phyloP scores from a whole-genome alignment of 1,140 invertebrate species.

The Drosophila funebris region DNA sequence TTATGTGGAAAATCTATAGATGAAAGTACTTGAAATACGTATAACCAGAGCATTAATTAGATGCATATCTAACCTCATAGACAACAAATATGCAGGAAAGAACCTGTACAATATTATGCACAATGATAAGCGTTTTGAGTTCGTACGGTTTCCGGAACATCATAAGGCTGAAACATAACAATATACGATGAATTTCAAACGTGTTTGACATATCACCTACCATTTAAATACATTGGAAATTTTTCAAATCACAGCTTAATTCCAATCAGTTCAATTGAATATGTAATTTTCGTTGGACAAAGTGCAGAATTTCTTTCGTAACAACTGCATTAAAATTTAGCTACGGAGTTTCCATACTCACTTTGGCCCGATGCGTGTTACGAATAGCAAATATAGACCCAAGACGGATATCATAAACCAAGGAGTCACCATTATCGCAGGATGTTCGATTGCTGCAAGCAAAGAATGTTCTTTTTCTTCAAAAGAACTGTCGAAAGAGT shows the following conservation, averaged over 20 bases:
- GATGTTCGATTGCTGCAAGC: conserved; percentile 35
- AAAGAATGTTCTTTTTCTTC: not conserved
- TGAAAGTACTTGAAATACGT: not conserved
- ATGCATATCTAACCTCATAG: conserved; percentile 41
- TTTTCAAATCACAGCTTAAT: not conserved
- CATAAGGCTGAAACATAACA: conserved; percentile 64
- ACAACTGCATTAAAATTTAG: not conserved
- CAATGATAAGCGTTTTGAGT: conserved; percentile 64
- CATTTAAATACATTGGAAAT: not conserved
- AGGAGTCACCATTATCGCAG: conserved; percentile 79
- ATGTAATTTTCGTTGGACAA: conserved; percentile 8
- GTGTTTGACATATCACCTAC: not conserved
- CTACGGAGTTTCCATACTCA: conserved; percentile 43
- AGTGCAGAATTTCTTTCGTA: conserved; percentile 1
- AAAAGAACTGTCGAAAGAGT: not conserved
- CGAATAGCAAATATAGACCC: conserved; percentile 51
- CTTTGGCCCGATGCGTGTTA: conserved; percentile 56
- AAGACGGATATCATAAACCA: conserved; percentile 59
- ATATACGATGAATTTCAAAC: not conserved
- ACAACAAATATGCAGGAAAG: conserved; percentile 67
- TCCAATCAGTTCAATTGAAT: conserved; percentile 11
- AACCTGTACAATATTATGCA: conserved; percentile 69
- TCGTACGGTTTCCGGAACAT: conserved; percentile 49
- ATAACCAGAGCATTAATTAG: not conserved
- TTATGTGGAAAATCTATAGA: conserved; percentile 36